A percentile compares a stretch with the other conserved stretches of the same genome.
phyloP scores from a whole-genome alignment of 2,113 vertebrate genomes.

The Aptenodytes forsteri region DNA sequence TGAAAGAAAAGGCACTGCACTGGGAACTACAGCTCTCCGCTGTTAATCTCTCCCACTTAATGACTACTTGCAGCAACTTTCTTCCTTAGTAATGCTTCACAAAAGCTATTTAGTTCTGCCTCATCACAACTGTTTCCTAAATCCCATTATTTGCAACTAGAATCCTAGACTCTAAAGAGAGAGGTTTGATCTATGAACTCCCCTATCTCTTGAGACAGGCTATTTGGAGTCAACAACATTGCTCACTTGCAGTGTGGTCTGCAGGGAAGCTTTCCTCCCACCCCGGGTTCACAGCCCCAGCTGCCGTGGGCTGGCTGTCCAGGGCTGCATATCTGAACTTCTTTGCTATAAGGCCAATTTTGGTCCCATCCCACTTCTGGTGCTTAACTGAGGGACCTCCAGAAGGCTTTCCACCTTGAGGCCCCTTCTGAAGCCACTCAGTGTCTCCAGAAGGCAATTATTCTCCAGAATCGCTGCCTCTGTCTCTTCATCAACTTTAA shows the following conservation, averaged over 20 bases:
- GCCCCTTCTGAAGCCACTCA: neutral
- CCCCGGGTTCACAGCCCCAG: accelerated
- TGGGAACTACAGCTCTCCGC: neutral
- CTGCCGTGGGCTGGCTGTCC: accelerated
- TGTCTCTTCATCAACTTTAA: neutral
- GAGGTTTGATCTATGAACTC: neutral
- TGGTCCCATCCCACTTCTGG: neutral
- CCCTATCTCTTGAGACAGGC: neutral
- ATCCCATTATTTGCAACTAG: constrained; percentile 2
- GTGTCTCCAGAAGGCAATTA: neutral
- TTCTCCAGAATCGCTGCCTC: neutral
- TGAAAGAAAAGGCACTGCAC: neutral
- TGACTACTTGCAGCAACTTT: neutral
- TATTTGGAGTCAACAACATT: accelerated
- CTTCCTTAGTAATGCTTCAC: neutral
- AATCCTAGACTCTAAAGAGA: neutral
- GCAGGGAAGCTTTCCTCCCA: accelerated
- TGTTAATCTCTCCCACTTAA: constrained; percentile 11
- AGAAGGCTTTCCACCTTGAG: neutral
- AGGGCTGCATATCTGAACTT: neutral
- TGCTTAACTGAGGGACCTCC: neutral
- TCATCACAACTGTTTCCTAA: constrained; percentile 21
- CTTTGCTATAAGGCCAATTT: accelerated
- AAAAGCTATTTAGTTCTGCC: constrained; percentile 36
- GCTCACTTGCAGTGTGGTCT: accelerated